Conservation (phyloP, 2,797 vertebrate species). For the Lepilemur ruficaudatus region DNA sequence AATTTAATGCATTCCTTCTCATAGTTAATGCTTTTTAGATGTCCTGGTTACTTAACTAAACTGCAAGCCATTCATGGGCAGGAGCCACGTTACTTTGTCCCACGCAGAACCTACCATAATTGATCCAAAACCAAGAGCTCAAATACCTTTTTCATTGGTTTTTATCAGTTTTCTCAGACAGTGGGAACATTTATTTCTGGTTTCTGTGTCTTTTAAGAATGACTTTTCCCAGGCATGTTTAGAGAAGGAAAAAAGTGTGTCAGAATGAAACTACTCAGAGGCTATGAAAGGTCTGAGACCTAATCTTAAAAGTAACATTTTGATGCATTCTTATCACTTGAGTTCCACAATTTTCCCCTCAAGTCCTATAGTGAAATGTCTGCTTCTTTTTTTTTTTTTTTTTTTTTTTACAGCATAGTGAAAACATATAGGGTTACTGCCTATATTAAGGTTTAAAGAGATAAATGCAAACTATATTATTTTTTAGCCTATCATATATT, state of each 20-base stretch:
- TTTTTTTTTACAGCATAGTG: not conserved
- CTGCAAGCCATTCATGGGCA: not conserved
- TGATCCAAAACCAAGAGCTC: slow-evolving; percentile 34
- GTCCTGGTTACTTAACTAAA: not conserved
- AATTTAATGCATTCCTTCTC: not conserved
- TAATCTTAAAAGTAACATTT: slow-evolving; percentile 22
- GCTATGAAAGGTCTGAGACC: slow-evolving; percentile 13
- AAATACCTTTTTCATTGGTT: slow-evolving; percentile 4
- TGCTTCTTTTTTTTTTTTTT: not conserved
- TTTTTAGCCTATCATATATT: not conserved
- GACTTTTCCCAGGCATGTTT: slow-evolving; percentile 62
- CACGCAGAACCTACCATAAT: not conserved
- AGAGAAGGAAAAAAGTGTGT: slow-evolving; percentile 54
- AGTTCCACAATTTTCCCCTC: not conserved
- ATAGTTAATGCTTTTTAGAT: not conserved
- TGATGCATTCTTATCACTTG: not conserved
- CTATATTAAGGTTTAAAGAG: not conserved
- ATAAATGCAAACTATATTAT: not conserved
- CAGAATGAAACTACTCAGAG: slow-evolving; percentile 62
- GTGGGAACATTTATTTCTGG: slow-evolving; percentile 65
- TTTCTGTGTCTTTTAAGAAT: slow-evolving; percentile 57
- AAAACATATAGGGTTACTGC: not conserved
- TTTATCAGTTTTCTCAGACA: slow-evolving; percentile 43
- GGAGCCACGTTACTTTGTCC: not conserved
- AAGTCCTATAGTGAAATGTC: not conserved